Evolutionary conservation across 2,113 vertebrate genomes (phyloP).

Genomic region (Thunnus maccoyii): DNA sequence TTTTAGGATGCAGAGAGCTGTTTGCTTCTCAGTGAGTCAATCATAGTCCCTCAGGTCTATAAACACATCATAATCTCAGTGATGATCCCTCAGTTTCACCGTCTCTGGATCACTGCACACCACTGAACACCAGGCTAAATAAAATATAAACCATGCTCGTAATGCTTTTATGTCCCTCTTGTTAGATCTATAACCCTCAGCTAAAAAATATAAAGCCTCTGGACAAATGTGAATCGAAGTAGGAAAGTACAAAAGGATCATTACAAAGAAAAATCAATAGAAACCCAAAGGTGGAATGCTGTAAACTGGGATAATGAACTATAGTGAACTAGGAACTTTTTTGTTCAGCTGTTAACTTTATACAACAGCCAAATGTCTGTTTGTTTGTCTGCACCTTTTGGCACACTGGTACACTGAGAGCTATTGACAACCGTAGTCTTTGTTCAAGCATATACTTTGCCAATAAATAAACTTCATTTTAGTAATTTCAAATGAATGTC

Average conservation of each 20-base stretch:
- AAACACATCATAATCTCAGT: constrained; percentile 39
- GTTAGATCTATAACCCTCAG: constrained; percentile 23
- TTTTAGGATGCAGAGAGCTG: constrained; percentile 8
- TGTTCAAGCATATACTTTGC: constrained; percentile 19
- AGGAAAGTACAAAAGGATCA: neutral
- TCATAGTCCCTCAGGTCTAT: constrained; percentile 34
- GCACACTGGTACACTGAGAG: constrained; percentile 23
- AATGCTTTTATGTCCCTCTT: constrained; percentile 26
- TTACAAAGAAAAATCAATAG: constrained; percentile 12
- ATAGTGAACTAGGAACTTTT: neutral
- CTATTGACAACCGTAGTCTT: constrained; percentile 29
- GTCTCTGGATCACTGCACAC: constrained; percentile 35
- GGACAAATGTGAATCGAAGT: constrained; percentile 16
- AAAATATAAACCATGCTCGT: constrained; percentile 36
- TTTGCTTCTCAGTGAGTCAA: constrained; percentile 9
- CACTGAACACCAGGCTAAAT: constrained; percentile 44
- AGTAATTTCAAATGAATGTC: constrained; percentile 22
- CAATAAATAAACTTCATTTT: constrained; percentile 41
- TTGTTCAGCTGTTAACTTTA: constrained; percentile 16
- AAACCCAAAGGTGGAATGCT: neutral
- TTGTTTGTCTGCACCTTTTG: constrained; percentile 51
- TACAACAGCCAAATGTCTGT: constrained; percentile 30
- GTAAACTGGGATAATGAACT: constrained; percentile 5
- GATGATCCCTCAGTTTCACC: constrained; percentile 33
- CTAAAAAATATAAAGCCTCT: constrained; percentile 25